Evolutionary conservation across 2,797 vertebrate genomes (phyloP), one percentile per base, ranked within the genome.

Genomic region (Danio tinwini): DNA sequence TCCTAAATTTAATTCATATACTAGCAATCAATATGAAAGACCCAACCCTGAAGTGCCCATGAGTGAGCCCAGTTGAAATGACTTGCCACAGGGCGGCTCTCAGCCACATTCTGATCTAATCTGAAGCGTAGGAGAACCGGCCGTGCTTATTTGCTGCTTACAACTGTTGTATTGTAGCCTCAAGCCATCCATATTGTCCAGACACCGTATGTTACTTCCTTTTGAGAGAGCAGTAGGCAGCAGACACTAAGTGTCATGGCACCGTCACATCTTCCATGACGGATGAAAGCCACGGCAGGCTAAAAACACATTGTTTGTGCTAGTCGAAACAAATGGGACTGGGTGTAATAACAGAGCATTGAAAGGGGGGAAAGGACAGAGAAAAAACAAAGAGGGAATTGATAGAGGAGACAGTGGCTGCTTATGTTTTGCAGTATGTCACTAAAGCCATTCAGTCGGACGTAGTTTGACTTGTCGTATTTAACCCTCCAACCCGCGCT

Each of bases 301-400:
- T 83, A 84, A 90, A 88, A 85, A 88, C 87, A 83, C 84, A 88
- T 81, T 88, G 85, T 87, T 86, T 81, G 68, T 85, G 85, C 78
- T 70, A 8, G 42, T 67, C 79, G 55, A 82, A 82, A 78, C 85
- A 85, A 87, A 91, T 83, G 74, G 52, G 78, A 81, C 68, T 55
- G 68, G 80, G 77, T 81, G 86, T 86, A 85, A 85, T 82, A 88
- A 86, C 87, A 75, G 83, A 75, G 73, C 74, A 89, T 84, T 84
- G 87, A 85, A 29, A 88, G 86, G 71, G 85, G 79, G 16, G 65
- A 80, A 72, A 64, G 84, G 85, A 71, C 21, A 44, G 53, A 45
- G 69, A 49, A 73, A 64, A 77, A 69, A 93, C 91, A 94, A 93
- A 90, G 92, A 55, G 21, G 2, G 86, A 81, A 91, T 93, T 94